Base-by-base conservation (phyloP, 2,888 invertebrate species). In the Heteromyza rotundicornis region DNA sequence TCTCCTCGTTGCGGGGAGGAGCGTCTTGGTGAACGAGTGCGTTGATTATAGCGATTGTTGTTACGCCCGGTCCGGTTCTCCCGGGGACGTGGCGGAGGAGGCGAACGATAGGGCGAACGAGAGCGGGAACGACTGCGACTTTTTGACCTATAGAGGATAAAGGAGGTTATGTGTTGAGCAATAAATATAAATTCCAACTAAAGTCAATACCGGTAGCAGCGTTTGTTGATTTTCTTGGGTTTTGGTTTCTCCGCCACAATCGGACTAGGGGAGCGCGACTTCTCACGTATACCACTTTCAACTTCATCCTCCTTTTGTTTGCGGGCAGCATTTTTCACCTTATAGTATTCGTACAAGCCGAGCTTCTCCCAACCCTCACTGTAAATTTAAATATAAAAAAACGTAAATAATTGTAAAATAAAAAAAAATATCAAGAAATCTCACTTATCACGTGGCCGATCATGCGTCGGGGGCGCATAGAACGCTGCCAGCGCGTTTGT, bases 361-460 rank as follows among this genome's bases (percentile, higher is more conserved):
- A 98, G 86, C 84, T 96, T 96, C 83, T 99, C 99, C 98, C 98
- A 99, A 27, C 98, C 98, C 83, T 98, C 98, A 82, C 92, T 92
- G 81, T 59, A 84, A 77, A 10, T 7, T 56, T 40, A 32, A 47
- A 2, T 47, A 2, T 35, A 44, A 10, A 5, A 20, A 56, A 49
- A 54, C 56, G 56, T 16, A 32, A 20, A 1, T n/a, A n/a, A n/a
- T n/a, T n/a, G n/a, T n/a, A 32, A 1, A 56, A 59, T 23, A 56
- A 35, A 54, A 49, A 49, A 52, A 32, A 61, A 40, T 44, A 57
- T n/a, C 2, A 2, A 27, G 12, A 35, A 52, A 19, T 64, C 67
- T 64, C 24, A 92, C 93, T 92, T 92, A 85, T 98, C 97, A 77
- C 97, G 86, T 0, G 98, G 97, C 63, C 95, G 88, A 78, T 98